These are phyloP conservation scores for Chrysolina oricalcia DNA, from an alignment of 2,888 invertebrate species.

Conservation along the genomic window DNA sequence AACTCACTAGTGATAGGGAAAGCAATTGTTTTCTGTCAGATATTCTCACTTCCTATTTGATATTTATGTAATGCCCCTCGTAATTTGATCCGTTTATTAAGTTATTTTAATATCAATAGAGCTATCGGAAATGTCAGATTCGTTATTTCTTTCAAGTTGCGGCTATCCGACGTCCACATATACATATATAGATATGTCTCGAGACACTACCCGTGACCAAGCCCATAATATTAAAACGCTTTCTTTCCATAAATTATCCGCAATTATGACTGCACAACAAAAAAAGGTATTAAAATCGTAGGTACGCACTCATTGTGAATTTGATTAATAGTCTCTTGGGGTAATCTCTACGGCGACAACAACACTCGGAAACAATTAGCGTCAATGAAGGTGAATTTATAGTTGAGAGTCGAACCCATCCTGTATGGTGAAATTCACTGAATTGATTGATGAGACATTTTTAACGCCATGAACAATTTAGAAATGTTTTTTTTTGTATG, in stretches of 20 bases:
- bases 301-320: constrained; percentile 20
- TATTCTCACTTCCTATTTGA: not conserved
- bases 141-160: constrained; percentile 32
- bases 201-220: constrained; percentile 37
- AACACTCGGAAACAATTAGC: constrained; percentile 17
- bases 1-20: too few species aligned
- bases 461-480: not conserved
- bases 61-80: not conserved
- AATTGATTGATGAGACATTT: constrained; percentile 23
- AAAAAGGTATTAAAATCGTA: constrained; percentile 26
- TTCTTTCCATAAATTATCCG: constrained; percentile 46
- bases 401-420: constrained; percentile 1
- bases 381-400: constrained; percentile 27
- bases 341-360: constrained; percentile 8
- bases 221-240: constrained; percentile 44
- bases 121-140: constrained; percentile 46
- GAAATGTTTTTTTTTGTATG: not conserved
- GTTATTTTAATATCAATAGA: constrained; percentile 41
- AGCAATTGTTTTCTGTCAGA: too few species aligned
- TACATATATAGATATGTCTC: constrained; percentile 44
- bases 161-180: constrained; percentile 34
- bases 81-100: constrained; percentile 28
- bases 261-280: constrained; percentile 33
- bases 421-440: not conserved
- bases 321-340: constrained; percentile 24